phyloP scores from a whole-genome alignment of 2,888 invertebrate species.

The Eulithis prunata region DNA sequence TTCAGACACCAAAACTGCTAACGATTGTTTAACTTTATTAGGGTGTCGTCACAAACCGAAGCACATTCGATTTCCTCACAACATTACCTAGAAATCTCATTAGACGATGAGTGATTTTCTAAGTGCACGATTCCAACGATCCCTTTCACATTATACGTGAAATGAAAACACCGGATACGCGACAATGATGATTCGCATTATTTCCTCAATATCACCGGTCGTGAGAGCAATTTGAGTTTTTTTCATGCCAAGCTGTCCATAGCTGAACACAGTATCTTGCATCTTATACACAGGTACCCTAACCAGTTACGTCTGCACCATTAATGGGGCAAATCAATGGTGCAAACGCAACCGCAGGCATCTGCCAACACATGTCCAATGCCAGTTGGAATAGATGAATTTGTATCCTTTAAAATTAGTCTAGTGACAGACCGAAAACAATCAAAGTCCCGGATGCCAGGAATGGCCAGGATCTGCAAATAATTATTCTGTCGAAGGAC shows the following conservation, averaged over 20 bases:
- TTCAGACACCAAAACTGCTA: not conserved
- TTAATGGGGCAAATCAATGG: too few species aligned
- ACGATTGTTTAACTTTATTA: too few species aligned
- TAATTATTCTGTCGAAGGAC: too few species aligned
- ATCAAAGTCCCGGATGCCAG: too few species aligned
- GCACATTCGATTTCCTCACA: not conserved
- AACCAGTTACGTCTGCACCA: too few species aligned
- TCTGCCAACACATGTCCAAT: too few species aligned
- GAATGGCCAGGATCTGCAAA: too few species aligned
- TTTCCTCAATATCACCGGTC: conserved; percentile 24
- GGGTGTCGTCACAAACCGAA: too few species aligned
- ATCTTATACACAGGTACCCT: too few species aligned
- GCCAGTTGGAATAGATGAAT: not conserved
- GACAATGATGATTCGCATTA: conserved; percentile 32
- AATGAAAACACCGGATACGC: conserved; percentile 36
- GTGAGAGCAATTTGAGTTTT: conserved; percentile 22
- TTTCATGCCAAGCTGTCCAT: conserved; percentile 5
- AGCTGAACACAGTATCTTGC: not conserved
- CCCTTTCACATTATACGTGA: conserved; percentile 35
- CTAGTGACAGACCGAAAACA: too few species aligned
- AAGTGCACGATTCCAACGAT: conserved; percentile 30
- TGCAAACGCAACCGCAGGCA: too few species aligned
- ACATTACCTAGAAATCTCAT: conserved; percentile 21
- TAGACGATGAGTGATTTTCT: conserved; percentile 27
- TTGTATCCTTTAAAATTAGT: not conserved